Conservation (phyloP, 2,113 vertebrate genomes). For the Uropsilus gracilis region DNA sequence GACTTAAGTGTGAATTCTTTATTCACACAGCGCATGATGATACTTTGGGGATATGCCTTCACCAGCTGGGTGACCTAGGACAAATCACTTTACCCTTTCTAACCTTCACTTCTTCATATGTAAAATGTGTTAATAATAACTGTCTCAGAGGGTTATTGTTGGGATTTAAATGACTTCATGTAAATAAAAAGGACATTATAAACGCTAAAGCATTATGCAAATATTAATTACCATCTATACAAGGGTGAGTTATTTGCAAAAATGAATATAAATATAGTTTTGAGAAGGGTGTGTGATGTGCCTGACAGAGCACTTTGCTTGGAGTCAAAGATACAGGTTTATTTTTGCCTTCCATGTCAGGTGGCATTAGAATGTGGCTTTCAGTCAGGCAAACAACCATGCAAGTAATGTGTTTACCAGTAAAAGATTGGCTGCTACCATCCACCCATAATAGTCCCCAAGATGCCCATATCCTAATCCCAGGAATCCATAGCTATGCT, state of each 20-base stretch:
- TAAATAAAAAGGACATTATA: constrained; percentile 76
- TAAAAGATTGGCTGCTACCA: neutral
- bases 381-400: constrained; percentile 27
- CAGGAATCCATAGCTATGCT: neutral
- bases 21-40: neutral
- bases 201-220: constrained; percentile 76
- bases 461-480: neutral
- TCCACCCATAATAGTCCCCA: constrained; percentile 2
- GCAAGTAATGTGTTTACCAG: constrained; percentile 2
- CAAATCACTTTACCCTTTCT: constrained; percentile 61
- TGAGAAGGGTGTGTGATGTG: constrained; percentile 31
- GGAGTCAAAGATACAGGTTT: constrained; percentile 34
- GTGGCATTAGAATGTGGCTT: constrained; percentile 23
- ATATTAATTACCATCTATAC: constrained; percentile 75
- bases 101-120: constrained; percentile 68
- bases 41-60: constrained; percentile 63
- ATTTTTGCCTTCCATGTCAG: constrained; percentile 58
- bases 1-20: neutral
- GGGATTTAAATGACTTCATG: constrained; percentile 72
- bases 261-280: constrained; percentile 59
- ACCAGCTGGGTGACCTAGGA: constrained; percentile 76
- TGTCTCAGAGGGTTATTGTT: constrained; percentile 70
- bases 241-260: constrained; percentile 66
- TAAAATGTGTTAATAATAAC: constrained; percentile 81
- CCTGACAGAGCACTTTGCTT: constrained; percentile 60